phyloP scores from a whole-genome alignment of 2,888 invertebrate genomes.

The Microplitis deprimator region DNA sequence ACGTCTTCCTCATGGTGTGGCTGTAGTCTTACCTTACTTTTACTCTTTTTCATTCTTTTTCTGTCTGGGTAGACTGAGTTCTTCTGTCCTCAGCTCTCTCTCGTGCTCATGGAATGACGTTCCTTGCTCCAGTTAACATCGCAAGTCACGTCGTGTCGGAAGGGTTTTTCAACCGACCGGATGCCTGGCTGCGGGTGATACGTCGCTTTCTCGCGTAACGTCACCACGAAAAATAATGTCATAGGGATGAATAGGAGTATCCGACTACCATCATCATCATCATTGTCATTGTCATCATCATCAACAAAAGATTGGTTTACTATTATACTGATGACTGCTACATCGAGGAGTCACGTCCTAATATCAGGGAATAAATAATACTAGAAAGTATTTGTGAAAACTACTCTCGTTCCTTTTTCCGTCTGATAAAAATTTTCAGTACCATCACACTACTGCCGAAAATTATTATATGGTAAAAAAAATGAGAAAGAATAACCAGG shows the following conservation, averaged over 20 bases:
- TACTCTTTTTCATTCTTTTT: constrained; percentile 12
- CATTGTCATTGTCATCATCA: not conserved
- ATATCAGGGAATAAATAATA: too few relatives aligned
- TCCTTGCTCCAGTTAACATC: constrained; percentile 59
- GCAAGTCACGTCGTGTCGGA: constrained; percentile 66
- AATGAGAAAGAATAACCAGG: constrained; percentile 31
- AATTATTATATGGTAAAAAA: not conserved
- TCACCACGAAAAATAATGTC: constrained; percentile 52
- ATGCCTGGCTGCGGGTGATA: constrained; percentile 62
- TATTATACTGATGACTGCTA: too few relatives aligned
- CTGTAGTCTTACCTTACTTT: constrained; percentile 24
- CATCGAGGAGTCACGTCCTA: too few relatives aligned
- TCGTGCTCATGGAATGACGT: constrained; percentile 4
- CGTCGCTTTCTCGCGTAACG: constrained; percentile 63
- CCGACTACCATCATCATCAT: not conserved
- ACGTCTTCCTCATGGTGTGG: constrained; percentile 40
- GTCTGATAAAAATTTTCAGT: too few relatives aligned
- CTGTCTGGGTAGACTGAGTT: constrained; percentile 10
- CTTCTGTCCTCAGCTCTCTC: constrained; percentile 23
- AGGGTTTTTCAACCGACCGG: constrained; percentile 63
- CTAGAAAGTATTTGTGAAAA: too few relatives aligned
- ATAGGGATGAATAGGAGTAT: constrained; percentile 18
- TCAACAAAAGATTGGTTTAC: not conserved
- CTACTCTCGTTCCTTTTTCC: too few relatives aligned
- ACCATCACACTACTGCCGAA: too few relatives aligned